Evolutionary conservation across 2,888 invertebrate genomes (phyloP), one percentile per base, ranked within the genome.

Genomic region (Alviniconcha strummeri): DNA sequence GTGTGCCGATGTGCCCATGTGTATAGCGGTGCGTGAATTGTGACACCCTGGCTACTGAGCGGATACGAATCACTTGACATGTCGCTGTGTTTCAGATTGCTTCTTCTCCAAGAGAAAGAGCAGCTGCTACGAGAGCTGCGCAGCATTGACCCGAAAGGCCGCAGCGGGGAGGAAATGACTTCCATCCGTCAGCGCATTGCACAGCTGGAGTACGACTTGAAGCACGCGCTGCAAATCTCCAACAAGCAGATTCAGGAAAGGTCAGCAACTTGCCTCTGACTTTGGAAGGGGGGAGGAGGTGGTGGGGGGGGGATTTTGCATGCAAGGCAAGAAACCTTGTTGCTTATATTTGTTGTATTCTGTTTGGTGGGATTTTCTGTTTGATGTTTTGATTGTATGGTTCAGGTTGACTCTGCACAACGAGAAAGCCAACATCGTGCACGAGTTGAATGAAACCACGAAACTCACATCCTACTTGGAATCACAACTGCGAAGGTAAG

Each of bases 81-180:
- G 36, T 36, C 36, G 36, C 36, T 36, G 36, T 36, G 36, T 3
- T 86, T 57, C 89, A 95, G 98, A 89, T 95, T 98, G 72, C 94
- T 98, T 83, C 95, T 98, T 79, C 97, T 98, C 94, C 98, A 98
- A 95, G 99, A 99, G 93, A 99, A 99, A 93, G 98, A 99, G 93
- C 98, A 99, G 92, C 94, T 98, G 80, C 94, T 99, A 79, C 95
- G 98, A 89, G 99, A 99, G 92, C 94, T 98, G 75, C 95, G 97
- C 88, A 97, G 98, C 84, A 93, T 94, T 84, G 92, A 92, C 84
- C 90, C 90, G 8, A 94, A 92, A 86, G 97, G 97, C 81, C 95
- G 97, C 89, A 96, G 96, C 81, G 96, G 96, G 88, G 96, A 96
- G 90, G 98, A 98, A 93, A 97, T 97, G 96, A 95, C 95, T 86